Evolutionary conservation across 1,140 invertebrate genomes (phyloP), one percentile per base, ranked within the genome.

Genomic region (Drosophila hydei): DNA sequence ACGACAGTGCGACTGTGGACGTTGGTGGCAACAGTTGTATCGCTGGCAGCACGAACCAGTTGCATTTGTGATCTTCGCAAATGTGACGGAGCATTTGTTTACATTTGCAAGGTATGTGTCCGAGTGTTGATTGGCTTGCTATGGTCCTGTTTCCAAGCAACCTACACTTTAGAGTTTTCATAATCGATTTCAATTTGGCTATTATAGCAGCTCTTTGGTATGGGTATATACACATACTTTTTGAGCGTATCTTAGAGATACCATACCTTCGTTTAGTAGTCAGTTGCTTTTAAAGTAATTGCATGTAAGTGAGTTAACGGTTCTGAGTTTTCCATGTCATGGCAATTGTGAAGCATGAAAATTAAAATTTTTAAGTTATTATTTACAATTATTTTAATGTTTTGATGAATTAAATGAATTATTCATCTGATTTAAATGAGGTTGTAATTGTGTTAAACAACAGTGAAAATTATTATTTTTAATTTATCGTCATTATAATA

Each of bases 1-100:
- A 6, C 23, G 42, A 42, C 75, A 81, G 79, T 81, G 60, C 48
- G 71, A 71, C 48, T 62, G 42, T 47, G 52, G 47, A 75, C 79
- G 47, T 71, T 52, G 75, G 18, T 62, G 56, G 27, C 56, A 78
- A 51, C 55, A 70, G 79, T 84, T 84, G 72, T 9, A 36, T 33
- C 7, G 36, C 45, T 60, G 25, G 0, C 21, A 27, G 19, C 25
- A 14, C 9, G 14, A 30, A 30, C 1, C 11, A 16, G 19, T 36
- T 43, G 42, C 14, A 4, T 42, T 30, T 59, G 42, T 33, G 55
- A 45, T 59, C 55, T 30, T 59, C 16, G 25, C 12, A 21, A 21
- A 4, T 43, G 23, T 38, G 33, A 38, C 42, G 21, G 4, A 40
- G 8, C 30, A 40, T 19, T 23, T 51, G 58, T 48, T 25, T 25